Base-by-base conservation (phyloP, 1,140 invertebrate genomes). In the Nylanderia fulva region DNA sequence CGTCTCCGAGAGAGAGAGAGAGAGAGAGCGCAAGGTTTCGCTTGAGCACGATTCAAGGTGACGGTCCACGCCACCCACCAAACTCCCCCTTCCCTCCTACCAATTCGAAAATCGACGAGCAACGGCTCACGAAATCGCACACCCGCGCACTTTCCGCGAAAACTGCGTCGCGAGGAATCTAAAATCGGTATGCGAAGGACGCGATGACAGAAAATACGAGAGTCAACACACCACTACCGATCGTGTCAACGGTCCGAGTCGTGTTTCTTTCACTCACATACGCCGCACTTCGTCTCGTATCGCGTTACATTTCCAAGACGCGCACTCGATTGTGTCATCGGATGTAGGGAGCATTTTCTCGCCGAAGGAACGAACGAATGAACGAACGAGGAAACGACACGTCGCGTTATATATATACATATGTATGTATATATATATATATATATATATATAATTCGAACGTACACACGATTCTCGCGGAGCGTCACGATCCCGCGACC, bases 261-360 rank as follows among this genome's bases (percentile, higher is more conserved):
- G 68, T 69, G 58, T 63, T 45, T 45, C n/a, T 39, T 45, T 45
- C 42, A 48, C 15, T 48, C 2, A 18, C 15, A 48, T 45, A 18
- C 54, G 54, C 72, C 45, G 5, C 84, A 74, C 87, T 88, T 80
- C 84, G 74, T 48, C 45, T 15, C 45, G 45, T 48, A 66, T 80
- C 68, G 24, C 45, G 45, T 71, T 48, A 68, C 85, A 88, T 80
- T 80, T 33, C 83, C 29, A 87, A 42, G 33, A 63, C 54, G 15
- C 33, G 29, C 82, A 85, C 80, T 72, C 69, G 29, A 82, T 89
- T 84, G 60, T 89, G 88, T 90, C 88, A 90, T 89, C 87, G 39
- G 75, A 60, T 24, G 33, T 21, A 18, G 2, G 9, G 52, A 33
- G 61, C 63, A 86, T 66, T 87, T 66, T 87, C 29, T 68, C 39